Percentiles rank a stretch among this genome's conserved stretches.
Evolutionary conservation across 1,140 invertebrate genomes (phyloP).

Genomic region (Halyomorpha halys): DNA sequence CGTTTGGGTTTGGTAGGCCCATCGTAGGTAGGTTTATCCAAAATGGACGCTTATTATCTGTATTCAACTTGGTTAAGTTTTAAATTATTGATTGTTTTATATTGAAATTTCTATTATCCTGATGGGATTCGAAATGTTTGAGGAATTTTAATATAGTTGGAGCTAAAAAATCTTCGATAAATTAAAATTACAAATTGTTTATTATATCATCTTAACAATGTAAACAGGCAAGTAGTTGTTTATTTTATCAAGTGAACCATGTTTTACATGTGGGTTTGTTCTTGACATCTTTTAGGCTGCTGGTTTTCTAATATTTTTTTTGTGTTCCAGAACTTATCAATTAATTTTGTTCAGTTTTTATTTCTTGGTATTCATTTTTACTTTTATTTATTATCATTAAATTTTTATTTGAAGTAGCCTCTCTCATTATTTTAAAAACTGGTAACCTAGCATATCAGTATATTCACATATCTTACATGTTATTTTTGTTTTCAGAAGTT

Average conservation of each 20-base stretch:
- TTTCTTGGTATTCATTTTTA: neutral
- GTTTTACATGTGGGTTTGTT: no score
- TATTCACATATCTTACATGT: neutral
- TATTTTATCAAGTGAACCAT: no score
- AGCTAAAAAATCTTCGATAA: neutral
- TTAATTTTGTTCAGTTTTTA: neutral
- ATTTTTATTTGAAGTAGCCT: neutral
- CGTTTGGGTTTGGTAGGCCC: slow-evolving; percentile 5
- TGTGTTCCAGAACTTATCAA: no score
- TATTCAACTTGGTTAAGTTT: slow-evolving; percentile 9
- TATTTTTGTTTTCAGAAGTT: neutral
- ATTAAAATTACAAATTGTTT: neutral
- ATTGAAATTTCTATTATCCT: no score
- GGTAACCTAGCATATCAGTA: neutral
- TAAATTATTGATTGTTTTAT: slow-evolving; percentile 1
- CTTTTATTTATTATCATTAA: neutral
- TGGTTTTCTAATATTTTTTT: no score
- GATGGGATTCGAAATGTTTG: neutral
- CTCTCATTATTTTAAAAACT: neutral
- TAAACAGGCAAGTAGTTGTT: slow-evolving; percentile 2
- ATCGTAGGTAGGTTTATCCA: neutral
- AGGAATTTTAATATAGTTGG: neutral
- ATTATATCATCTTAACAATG: neutral
- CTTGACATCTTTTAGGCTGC: no score
- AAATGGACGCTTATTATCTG: slow-evolving; percentile 16